Evolutionary conservation across 2,797 vertebrate genomes (phyloP), one percentile per base, ranked within the genome.

Genomic region (Ateles fusciceps): DNA sequence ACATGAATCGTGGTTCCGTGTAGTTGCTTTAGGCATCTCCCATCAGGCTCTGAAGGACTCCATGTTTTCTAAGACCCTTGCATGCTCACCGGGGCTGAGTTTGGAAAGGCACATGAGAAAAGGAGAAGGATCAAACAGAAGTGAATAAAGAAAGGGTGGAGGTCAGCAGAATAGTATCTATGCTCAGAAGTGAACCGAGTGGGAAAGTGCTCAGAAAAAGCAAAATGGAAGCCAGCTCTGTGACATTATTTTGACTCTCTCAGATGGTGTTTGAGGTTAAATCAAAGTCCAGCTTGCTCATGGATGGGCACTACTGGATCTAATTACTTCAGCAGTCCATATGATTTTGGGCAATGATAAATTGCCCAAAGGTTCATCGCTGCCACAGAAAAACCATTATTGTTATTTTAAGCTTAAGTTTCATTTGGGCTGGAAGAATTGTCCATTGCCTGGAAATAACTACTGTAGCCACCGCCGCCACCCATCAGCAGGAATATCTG

Each of bases 321-420:
- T 89, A 87, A 79, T 52, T 75, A 68, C 22, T 59, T 72, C 57
- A 76, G 75, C 10, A 74, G 80, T 83, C 75, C 48, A 7, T 86
- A 55, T 61, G 74, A 94, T 91, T 96, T 94, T 1, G 85, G 78
- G 55, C 39, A 92, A 85, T 72, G 88, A 85, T 50, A 84, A 90
- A 96, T 86, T 7, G 78, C 36, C 36, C 36, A 76, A 96, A 93
- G 90, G 44, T 74, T 95, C 87, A 5, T 90, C 39, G 5, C 89
- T 95, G 17, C 71, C 80, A 55, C 92, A 83, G 88, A 95, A 95
- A 94, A 91, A 68, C 88, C n/a, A 88, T 90, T 33, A 5, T 57
- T 97, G 94, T 98, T 96, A 94, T 96, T 95, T 96, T 96, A 97
- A 98, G 83, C 91, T 97, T 50, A 61, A 88, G 64, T 97, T 97